A percentile compares a stretch with the other conserved stretches of the same genome.
phyloP scores from a whole-genome alignment of 2,113 vertebrate species.

The Callionymus lyra region DNA sequence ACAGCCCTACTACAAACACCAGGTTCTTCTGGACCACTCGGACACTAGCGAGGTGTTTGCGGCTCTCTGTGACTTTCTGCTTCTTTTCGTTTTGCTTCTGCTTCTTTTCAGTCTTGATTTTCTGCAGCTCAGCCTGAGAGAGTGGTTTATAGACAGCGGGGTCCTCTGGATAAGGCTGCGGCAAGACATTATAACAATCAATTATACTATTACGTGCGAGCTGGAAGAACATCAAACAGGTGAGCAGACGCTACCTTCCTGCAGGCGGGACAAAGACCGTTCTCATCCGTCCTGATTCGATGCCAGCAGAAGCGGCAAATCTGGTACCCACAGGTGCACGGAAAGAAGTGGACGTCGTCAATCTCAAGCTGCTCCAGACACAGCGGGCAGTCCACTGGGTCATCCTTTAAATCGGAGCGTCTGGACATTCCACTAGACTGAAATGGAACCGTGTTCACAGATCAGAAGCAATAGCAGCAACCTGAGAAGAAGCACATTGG shows the following conservation, averaged over 20 bases:
- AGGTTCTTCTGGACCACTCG: conserved; percentile 97
- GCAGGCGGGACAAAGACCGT: conserved; percentile 97
- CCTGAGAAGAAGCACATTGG: too few species aligned
- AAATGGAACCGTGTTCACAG: too few species aligned
- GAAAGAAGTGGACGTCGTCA: conserved; percentile 98
- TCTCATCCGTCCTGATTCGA: conserved; percentile 97
- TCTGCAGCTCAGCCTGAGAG: conserved; percentile 96
- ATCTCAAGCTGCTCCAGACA: conserved; percentile 99
- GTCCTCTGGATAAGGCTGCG: conserved; percentile 95
- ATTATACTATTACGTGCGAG: not conserved
- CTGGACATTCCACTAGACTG: conserved; percentile 76
- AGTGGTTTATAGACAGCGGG: conserved; percentile 98
- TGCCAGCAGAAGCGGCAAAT: conserved; percentile 99
- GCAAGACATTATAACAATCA: conserved; percentile 5
- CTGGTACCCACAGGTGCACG: conserved; percentile 98
- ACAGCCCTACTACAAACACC: conserved; percentile 96
- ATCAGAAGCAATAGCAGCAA: too few species aligned
- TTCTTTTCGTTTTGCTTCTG: conserved; percentile 99
- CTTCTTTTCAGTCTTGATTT: conserved; percentile 99
- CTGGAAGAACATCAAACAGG: not conserved
- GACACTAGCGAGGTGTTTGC: conserved; percentile 96
- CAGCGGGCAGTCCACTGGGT: conserved; percentile 97
- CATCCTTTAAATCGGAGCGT: conserved; percentile 95
- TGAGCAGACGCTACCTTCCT: conserved; percentile 77
- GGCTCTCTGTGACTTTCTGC: conserved; percentile 98